Evolutionary conservation across 1,140 invertebrate genomes (phyloP).

Genomic region (Euschistus heros): DNA sequence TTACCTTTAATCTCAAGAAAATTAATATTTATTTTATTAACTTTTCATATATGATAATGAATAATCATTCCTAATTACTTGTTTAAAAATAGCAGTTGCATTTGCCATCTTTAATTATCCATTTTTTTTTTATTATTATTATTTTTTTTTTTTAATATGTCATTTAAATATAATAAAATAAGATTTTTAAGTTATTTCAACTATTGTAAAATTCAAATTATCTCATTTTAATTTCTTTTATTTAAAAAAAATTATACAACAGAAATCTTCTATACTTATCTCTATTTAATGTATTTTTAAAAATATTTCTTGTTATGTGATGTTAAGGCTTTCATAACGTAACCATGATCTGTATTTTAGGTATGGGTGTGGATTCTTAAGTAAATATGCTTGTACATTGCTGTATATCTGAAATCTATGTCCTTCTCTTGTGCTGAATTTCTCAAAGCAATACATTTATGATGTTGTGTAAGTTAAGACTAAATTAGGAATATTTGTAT

Average conservation of each 20-base stretch:
- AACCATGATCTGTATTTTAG: background rate
- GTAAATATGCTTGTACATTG: constrained; percentile 8
- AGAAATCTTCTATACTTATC: background rate
- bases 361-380: background rate
- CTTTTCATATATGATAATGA: no score
- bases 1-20: no score
- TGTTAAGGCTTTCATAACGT: constrained; percentile 11
- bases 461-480: background rate
- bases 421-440: constrained; percentile 1
- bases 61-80: no score
- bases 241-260: background rate
- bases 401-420: constrained; percentile 2
- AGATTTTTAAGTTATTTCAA: background rate
- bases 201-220: background rate
- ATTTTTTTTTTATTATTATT: no score
- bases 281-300: background rate
- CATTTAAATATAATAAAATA: background rate
- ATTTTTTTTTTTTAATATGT: background rate
- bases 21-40: no score
- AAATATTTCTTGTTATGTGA: constrained; percentile 4
- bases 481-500: background rate
- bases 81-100: no score
- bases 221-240: background rate
- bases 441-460: constrained; percentile 11
- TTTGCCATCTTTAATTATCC: no score